These are phyloP conservation scores for Panagrolaimus sp. DNA, from an alignment of 1,140 invertebrate species.

Conservation along the genomic window DNA sequence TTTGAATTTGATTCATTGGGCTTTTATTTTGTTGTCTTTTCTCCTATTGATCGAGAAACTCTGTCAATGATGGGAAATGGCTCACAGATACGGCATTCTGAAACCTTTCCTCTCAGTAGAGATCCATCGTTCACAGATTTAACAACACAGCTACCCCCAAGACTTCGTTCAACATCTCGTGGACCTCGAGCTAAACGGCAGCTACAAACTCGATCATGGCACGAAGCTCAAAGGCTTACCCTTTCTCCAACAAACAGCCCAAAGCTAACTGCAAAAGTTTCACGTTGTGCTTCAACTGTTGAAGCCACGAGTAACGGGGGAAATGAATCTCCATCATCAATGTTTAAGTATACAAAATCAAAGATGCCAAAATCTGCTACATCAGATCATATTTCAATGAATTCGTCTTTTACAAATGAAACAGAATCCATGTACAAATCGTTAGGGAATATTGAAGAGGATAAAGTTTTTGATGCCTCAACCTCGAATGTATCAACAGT, in stretches of 20 bases:
- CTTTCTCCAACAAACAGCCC: background rate
- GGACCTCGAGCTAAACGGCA: background rate
- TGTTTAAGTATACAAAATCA: background rate
- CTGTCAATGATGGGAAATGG: too few species aligned
- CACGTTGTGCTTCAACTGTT: conserved; percentile 5
- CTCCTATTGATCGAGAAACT: background rate
- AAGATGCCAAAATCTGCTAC: background rate
- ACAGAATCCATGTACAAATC: background rate
- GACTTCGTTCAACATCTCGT: background rate
- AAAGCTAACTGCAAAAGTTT: background rate
- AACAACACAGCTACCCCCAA: background rate
- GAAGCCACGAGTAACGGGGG: background rate
- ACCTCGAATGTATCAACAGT: too few species aligned
- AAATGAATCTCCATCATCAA: background rate
- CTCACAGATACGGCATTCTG: too few species aligned
- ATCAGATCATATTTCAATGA: background rate
- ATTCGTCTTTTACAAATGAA: background rate
- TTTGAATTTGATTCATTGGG: conserved; percentile 1
- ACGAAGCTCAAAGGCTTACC: background rate
- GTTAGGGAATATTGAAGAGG: background rate
- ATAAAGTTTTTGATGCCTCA: too few species aligned
- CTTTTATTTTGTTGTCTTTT: background rate
- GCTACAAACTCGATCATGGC: background rate
- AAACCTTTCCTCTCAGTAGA: too few species aligned
- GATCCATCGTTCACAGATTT: background rate